A percentile compares a stretch with the other conserved stretches of the same genome.
Conservation (phyloP, 2,888 invertebrate genomes). For the Conus canariensis region DNA sequence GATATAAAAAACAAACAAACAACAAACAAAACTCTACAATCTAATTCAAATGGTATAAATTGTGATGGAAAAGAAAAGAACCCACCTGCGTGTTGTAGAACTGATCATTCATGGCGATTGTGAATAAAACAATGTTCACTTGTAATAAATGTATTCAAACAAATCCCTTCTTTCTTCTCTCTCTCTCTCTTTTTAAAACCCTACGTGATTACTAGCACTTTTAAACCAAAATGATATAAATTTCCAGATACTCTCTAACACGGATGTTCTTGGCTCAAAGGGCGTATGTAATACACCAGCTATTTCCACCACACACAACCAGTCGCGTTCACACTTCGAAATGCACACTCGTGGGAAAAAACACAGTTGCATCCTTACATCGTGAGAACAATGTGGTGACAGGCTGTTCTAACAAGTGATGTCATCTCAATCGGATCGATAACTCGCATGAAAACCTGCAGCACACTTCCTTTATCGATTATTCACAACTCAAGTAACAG, state of each 20-base stretch:
- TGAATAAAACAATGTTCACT: not conserved
- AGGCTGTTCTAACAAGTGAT: constrained; percentile 60
- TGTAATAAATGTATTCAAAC: not conserved
- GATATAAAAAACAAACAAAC: no score
- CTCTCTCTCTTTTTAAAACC: not conserved
- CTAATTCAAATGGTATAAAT: no score
- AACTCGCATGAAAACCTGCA: not conserved
- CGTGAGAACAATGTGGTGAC: constrained; percentile 75
- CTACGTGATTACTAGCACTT: not conserved
- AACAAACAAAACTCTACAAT: no score
- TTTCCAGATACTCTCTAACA: not conserved
- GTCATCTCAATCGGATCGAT: not conserved
- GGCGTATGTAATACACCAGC: constrained; percentile 15
- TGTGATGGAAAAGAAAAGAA: not conserved
- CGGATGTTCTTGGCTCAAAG: not conserved
- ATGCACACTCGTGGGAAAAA: constrained; percentile 76
- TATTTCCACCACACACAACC: constrained; percentile 23
- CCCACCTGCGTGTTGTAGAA: constrained; percentile 38
- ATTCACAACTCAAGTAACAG: not conserved
- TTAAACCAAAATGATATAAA: not conserved
- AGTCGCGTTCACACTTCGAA: constrained; percentile 52
- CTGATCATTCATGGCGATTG: constrained; percentile 39
- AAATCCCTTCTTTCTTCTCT: not conserved
- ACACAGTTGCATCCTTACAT: constrained; percentile 73
- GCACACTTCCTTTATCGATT: not conserved